Conservation (phyloP, 1,140 invertebrate genomes). For the Mercenaria mercenaria region DNA sequence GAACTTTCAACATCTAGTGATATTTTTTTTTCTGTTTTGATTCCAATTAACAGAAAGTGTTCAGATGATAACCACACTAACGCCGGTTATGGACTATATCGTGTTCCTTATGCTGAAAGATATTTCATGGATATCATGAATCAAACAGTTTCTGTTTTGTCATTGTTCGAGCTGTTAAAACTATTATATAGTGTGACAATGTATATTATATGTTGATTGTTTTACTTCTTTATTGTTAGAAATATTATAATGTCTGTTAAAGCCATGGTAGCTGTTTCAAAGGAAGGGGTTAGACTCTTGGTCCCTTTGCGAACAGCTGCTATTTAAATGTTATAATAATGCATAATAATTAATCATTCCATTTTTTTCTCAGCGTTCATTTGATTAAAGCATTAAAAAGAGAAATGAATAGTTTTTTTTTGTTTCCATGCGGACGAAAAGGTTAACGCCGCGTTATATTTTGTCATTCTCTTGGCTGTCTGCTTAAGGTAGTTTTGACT, state of each 20-base stretch:
- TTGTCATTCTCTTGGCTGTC: no score
- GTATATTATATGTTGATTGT: neutral
- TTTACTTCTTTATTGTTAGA: neutral
- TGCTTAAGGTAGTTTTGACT: no score
- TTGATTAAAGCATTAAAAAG: slow-evolving; percentile 15
- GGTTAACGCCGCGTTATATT: no score
- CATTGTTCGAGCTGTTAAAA: neutral
- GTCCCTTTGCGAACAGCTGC: neutral
- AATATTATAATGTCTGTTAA: neutral
- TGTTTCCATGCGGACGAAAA: no score
- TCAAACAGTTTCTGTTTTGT: neutral
- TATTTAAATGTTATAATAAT: neutral
- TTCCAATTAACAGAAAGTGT: neutral
- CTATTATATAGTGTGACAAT: neutral
- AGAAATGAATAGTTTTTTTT: neutral
- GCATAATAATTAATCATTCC: slow-evolving; percentile 17
- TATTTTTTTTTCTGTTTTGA: neutral
- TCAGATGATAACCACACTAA: neutral
- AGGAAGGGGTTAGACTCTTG: neutral
- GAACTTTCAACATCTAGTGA: neutral
- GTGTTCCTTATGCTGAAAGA: no score
- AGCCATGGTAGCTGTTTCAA: neutral
- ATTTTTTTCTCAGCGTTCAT: slow-evolving; percentile 31
- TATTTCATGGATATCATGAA: neutral
- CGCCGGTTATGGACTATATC: neutral